phyloP scores from a whole-genome alignment of 2,797 vertebrate genomes.

The Xyrichtys novacula region DNA sequence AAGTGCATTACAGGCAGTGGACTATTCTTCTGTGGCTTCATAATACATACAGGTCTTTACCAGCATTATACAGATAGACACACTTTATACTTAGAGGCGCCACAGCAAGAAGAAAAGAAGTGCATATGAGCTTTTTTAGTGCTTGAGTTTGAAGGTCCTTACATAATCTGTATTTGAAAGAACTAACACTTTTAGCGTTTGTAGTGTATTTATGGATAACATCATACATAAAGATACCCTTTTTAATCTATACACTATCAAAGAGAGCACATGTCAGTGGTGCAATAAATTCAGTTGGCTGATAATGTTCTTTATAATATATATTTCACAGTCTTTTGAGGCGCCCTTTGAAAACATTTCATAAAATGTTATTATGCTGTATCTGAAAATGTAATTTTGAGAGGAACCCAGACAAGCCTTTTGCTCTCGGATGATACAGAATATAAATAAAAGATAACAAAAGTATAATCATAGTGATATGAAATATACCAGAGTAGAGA shows the following conservation, averaged over 20 bases:
- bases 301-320: slow-evolving; percentile 12
- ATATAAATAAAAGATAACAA: neutral
- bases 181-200: neutral
- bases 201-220: neutral
- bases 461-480: neutral
- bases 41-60: neutral
- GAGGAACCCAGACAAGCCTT: slow-evolving; percentile 3
- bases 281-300: neutral
- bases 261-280: neutral
- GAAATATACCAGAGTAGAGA: neutral
- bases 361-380: slow-evolving; percentile 2
- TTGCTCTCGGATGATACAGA: slow-evolving; percentile 2
- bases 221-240: neutral
- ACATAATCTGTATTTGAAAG: neutral
- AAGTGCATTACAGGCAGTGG: neutral
- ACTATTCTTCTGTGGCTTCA: neutral
- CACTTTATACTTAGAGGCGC: neutral
- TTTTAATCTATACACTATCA: neutral
- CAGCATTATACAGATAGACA: too few species aligned
- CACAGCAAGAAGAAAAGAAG: slow-evolving; percentile 2
- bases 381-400: slow-evolving; percentile 20
- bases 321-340: slow-evolving; percentile 6
- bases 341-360: slow-evolving; percentile 11
- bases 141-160: neutral
- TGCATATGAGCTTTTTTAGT: slow-evolving; percentile 10